These are phyloP conservation scores for Bucco capensis DNA, from an alignment of 2,113 vertebrate genomes.

Conservation along the genomic window DNA sequence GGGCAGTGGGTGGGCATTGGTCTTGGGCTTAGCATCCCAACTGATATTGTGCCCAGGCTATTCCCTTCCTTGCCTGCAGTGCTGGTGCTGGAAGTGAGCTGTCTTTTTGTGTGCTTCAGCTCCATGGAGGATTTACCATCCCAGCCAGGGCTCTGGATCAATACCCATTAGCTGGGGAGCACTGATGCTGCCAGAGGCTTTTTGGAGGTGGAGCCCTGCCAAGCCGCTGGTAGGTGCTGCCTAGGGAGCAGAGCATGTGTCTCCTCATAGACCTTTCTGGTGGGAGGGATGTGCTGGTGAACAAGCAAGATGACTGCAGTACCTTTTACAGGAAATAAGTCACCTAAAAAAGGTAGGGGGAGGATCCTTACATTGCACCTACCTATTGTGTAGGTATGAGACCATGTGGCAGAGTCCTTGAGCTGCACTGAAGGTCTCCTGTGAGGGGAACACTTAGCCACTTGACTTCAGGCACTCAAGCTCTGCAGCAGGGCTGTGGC, in stretches of 20 bases:
- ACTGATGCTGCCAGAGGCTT: background rate
- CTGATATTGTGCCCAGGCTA: fast-evolving
- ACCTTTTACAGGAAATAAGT: background rate
- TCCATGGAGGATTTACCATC: background rate
- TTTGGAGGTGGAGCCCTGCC: conserved; percentile 35
- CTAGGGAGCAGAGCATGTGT: background rate
- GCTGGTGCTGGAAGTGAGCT: background rate
- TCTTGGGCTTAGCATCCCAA: background rate
- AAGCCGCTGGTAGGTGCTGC: background rate
- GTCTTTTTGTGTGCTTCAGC: background rate
- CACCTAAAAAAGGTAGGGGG: fast-evolving
- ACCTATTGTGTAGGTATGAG: fast-evolving
- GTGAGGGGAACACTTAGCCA: background rate
- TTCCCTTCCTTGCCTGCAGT: background rate
- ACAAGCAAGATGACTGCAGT: background rate
- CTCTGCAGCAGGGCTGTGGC: fast-evolving
- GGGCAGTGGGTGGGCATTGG: background rate
- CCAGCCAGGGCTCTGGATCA: conserved; percentile 24
- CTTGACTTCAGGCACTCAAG: background rate
- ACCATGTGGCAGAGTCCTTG: background rate
- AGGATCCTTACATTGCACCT: background rate
- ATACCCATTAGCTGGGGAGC: conserved; percentile 64
- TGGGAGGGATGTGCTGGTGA: background rate
- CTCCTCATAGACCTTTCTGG: fast-evolving
- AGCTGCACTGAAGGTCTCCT: background rate